Percentiles rank a stretch among this genome's conserved stretches.
phyloP scores from a whole-genome alignment of 2,797 vertebrate species.

The Trachops cirrhosus region DNA sequence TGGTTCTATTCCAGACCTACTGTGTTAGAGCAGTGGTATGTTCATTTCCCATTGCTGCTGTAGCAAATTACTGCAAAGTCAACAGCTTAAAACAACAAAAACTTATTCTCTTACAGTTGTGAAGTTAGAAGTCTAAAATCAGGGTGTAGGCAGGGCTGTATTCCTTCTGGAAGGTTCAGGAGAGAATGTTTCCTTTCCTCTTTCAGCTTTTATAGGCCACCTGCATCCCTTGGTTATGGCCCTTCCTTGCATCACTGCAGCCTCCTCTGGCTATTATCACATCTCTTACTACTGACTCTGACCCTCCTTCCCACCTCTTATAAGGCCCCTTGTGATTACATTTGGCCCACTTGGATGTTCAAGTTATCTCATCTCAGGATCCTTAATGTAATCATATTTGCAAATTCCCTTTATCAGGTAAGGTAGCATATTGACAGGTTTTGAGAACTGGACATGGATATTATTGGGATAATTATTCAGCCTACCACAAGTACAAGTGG shows the following conservation, averaged over 20 bases:
- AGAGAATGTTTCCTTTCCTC: neutral
- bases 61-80: neutral
- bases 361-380: neutral
- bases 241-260: neutral
- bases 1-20: neutral
- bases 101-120: neutral
- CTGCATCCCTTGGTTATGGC: neutral
- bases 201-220: neutral
- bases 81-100: neutral
- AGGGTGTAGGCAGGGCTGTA: neutral
- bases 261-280: neutral
- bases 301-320: neutral
- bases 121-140: neutral
- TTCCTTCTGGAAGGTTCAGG: neutral
- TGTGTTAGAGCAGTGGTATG: neutral
- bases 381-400: neutral
- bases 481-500: neutral
- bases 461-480: neutral
- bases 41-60: neutral
- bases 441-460: neutral
- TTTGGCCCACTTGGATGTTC: neutral
- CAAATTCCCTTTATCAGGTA: neutral
- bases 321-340: neutral
- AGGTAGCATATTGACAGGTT: neutral
- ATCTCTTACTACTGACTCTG: neutral